These are phyloP conservation scores for Atlantisia rogersi DNA, from an alignment of 2,113 vertebrate genomes.

Conservation along the genomic window DNA sequence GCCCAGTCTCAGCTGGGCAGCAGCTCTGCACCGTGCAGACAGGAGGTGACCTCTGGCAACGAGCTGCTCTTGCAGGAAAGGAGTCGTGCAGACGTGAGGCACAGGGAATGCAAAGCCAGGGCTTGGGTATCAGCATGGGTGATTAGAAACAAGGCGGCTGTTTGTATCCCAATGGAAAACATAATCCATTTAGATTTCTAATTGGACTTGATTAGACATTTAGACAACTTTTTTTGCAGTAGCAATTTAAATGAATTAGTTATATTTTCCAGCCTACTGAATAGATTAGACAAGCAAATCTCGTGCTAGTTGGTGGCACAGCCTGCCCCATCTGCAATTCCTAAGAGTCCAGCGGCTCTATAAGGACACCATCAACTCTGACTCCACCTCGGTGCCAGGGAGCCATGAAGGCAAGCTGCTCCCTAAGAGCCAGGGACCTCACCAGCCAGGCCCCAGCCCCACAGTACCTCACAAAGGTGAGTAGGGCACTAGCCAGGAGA, in stretches of 20 bases:
- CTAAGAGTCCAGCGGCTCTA: not conserved
- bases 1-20: not conserved
- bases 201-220: not conserved
- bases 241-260: not conserved
- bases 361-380: not conserved
- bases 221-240: not conserved
- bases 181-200: not conserved
- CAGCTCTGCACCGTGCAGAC: not conserved
- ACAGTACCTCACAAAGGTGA: not conserved
- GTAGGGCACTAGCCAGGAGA: not conserved
- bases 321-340: rapidly evolving
- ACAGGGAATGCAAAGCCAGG: rapidly evolving
- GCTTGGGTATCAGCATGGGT: not conserved
- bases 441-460: not conserved
- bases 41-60: not conserved
- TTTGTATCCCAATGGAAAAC: not conserved
- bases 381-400: rapidly evolving
- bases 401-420: not conserved
- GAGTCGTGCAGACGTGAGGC: rapidly evolving
- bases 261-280: conserved; percentile 29
- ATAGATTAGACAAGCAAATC: not conserved
- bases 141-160: not conserved
- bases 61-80: not conserved
- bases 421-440: not conserved
- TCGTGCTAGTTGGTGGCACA: not conserved